Percentiles rank a stretch among this genome's conserved stretches.
phyloP scores from a whole-genome alignment of 2,888 invertebrate species.

The Rhagophthalmus giganteus region DNA sequence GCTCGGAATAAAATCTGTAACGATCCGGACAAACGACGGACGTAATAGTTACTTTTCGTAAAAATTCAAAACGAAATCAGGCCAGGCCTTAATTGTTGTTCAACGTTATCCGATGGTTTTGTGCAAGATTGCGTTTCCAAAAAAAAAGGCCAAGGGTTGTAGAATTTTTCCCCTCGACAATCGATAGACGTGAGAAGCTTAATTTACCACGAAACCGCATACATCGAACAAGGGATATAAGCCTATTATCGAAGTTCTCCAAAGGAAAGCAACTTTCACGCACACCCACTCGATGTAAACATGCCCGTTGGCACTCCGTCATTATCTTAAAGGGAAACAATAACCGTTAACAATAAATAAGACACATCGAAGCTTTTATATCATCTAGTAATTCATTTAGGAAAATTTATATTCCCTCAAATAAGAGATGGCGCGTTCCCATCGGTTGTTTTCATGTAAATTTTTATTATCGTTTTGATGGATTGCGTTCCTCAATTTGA shows the following conservation, averaged over 20 bases:
- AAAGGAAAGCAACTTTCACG: neutral
- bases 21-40: too few relatives aligned
- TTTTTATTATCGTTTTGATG: conserved; percentile 24
- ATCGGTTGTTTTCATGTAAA: conserved; percentile 26
- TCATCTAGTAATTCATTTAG: conserved; percentile 20
- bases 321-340: conserved; percentile 24
- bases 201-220: conserved; percentile 9
- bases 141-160: neutral
- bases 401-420: conserved; percentile 24
- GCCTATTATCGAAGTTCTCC: conserved; percentile 8
- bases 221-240: conserved; percentile 11
- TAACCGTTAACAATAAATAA: conserved; percentile 22
- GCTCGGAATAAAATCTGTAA: neutral
- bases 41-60: neutral
- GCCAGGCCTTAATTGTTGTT: too few relatives aligned
- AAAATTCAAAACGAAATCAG: too few relatives aligned
- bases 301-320: conserved; percentile 22
- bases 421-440: conserved; percentile 18
- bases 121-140: too few relatives aligned
- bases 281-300: conserved; percentile 9
- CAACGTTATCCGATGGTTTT: too few relatives aligned
- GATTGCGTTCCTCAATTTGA: conserved; percentile 22
- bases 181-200: conserved; percentile 5
- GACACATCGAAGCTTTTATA: conserved; percentile 18
- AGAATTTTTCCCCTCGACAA: neutral